These are phyloP conservation scores for Sitta europaea DNA, from an alignment of 2,113 vertebrate genomes.

Conservation along the genomic window DNA sequence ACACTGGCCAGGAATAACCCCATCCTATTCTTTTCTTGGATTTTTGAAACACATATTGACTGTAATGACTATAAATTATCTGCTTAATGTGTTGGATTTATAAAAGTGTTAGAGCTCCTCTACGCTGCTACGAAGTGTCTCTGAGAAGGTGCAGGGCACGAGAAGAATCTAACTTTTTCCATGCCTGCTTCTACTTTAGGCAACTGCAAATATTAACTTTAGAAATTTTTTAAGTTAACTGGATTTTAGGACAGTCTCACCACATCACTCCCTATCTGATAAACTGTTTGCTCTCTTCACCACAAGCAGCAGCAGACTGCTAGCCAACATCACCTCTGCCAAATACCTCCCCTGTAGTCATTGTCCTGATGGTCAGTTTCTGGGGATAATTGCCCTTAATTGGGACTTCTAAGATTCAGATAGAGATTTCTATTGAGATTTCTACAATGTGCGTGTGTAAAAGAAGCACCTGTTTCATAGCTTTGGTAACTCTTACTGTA, in stretches of 20 bases:
- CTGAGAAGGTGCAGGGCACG: conserved; percentile 8
- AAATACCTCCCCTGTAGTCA: background rate
- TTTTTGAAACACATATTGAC: conserved; percentile 68
- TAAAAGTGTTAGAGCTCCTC: conserved; percentile 74
- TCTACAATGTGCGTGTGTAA: background rate
- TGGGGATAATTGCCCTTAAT: background rate
- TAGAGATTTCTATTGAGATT: background rate
- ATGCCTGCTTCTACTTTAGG: background rate
- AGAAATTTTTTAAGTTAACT: background rate
- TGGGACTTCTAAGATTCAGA: background rate
- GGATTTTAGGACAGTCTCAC: background rate
- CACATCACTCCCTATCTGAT: background rate
- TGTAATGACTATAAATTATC: conserved; percentile 61
- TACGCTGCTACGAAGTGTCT: conserved; percentile 49
- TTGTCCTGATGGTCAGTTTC: background rate
- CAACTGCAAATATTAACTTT: background rate
- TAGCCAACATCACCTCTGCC: background rate
- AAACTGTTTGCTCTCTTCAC: background rate
- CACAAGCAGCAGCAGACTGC: background rate
- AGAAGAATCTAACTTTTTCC: background rate
- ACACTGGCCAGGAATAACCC: conserved; percentile 69
- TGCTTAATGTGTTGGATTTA: conserved; percentile 30
- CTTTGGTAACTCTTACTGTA: background rate
- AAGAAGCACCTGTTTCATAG: background rate
- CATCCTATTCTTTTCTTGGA: conserved; percentile 59